Conservation (phyloP, 2,888 invertebrate genomes). For the Acanthoscelides obtectus region DNA sequence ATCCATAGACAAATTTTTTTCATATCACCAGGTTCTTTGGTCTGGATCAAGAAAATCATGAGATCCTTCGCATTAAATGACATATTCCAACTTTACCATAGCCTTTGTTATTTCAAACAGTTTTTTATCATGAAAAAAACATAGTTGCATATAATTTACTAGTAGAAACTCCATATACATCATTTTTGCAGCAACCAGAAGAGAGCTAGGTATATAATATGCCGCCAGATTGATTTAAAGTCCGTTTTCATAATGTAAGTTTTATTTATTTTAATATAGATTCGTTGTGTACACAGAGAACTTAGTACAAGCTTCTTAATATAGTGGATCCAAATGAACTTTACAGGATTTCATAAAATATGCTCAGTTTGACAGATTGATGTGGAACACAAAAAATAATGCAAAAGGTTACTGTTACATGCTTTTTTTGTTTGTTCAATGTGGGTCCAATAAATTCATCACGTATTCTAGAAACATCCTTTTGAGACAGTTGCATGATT, state of each 20-base stretch:
- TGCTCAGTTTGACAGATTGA: too few relatives aligned
- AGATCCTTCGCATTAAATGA: not conserved
- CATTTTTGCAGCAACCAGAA: not conserved
- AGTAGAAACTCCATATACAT: too few relatives aligned
- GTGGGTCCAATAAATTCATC: too few relatives aligned
- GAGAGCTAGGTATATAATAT: not conserved
- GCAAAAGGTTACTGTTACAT: too few relatives aligned
- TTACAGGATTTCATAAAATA: too few relatives aligned
- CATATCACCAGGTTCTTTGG: not conserved
- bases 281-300: not conserved
- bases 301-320: not conserved
- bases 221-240: not conserved
- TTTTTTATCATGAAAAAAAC: too few relatives aligned
- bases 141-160: not conserved
- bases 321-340: not conserved
- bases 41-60: not conserved
- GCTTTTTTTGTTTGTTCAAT: too few relatives aligned
- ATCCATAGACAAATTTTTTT: not conserved
- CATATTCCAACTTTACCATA: too few relatives aligned
- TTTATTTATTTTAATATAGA: not conserved
- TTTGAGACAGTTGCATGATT: too few relatives aligned
- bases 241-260: not conserved
- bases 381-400: not conserved
- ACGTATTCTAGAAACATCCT: too few relatives aligned
- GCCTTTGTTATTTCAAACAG: too few relatives aligned